phyloP scores from a whole-genome alignment of 2,113 vertebrate genomes.

The Dasyprocta punctata region DNA sequence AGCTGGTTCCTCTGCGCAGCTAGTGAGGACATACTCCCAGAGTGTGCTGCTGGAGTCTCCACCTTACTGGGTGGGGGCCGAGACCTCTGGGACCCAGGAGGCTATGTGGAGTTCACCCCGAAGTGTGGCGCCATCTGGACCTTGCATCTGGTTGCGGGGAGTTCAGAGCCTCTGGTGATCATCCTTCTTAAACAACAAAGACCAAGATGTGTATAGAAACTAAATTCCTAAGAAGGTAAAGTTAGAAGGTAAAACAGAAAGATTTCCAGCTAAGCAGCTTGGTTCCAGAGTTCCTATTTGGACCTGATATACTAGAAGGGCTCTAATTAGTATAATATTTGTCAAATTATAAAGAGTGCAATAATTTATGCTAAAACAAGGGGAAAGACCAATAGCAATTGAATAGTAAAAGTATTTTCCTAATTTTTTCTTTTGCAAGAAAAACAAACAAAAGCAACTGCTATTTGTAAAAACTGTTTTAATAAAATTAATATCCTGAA shows the following conservation, averaged over 20 bases:
- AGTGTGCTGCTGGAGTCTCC: too few relatives aligned
- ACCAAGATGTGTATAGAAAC: neutral
- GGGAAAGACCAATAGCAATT: neutral
- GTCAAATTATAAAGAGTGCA: constrained; percentile 7
- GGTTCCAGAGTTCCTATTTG: neutral
- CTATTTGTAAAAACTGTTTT: neutral
- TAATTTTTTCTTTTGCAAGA: neutral
- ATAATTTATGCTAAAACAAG: neutral
- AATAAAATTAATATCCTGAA: neutral
- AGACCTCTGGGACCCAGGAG: too few relatives aligned
- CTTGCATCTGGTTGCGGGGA: too few relatives aligned
- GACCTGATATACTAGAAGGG: neutral
- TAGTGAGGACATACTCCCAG: too few relatives aligned
- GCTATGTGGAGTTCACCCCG: too few relatives aligned
- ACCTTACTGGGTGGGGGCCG: too few relatives aligned
- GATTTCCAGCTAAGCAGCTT: neutral
- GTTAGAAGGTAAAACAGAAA: neutral
- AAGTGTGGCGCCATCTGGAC: too few relatives aligned
- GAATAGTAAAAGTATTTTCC: neutral
- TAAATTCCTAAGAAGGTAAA: neutral
- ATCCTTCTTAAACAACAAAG: neutral
- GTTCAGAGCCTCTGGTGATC: too few relatives aligned
- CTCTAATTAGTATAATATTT: neutral
- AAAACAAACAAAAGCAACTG: neutral
- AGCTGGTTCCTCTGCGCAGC: too few relatives aligned